Conservation (phyloP, 1,140 invertebrate genomes). For the Temnothorax nylanderi region DNA sequence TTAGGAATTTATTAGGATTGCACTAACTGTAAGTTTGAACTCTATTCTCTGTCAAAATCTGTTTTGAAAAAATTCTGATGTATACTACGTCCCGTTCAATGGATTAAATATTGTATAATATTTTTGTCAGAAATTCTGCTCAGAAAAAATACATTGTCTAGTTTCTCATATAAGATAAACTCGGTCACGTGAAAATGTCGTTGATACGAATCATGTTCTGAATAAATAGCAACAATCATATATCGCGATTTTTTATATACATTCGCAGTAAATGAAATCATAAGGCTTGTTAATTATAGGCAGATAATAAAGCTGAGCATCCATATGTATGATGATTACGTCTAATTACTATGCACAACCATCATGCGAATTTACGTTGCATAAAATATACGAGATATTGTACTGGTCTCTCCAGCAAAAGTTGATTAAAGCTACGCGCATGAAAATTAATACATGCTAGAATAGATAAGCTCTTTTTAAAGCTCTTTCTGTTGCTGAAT, state of each 20-base stretch:
- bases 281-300: conserved; percentile 8
- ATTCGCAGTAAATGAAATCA: not conserved
- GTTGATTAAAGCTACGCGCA: conserved; percentile 3
- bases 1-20: not conserved
- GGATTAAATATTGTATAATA: conserved; percentile 7
- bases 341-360: conserved; percentile 37
- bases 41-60: not conserved
- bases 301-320: conserved; percentile 26
- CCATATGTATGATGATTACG: conserved; percentile 36
- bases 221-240: conserved; percentile 1
- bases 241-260: conserved; percentile 1
- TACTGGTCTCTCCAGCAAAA: not conserved
- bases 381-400: not conserved
- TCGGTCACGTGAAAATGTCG: not conserved
- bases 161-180: not conserved
- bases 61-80: not conserved
- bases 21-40: not conserved
- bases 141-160: not conserved
- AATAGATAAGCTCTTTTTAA: conserved; percentile 34
- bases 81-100: no score
- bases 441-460: conserved; percentile 46
- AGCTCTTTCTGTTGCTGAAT: not conserved
- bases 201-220: conserved; percentile 17
- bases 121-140: not conserved
- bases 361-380: conserved; percentile 25